These are phyloP conservation scores for Phyllotis vaccarum DNA, from an alignment of 2,797 vertebrate genomes.

Conservation along the genomic window DNA sequence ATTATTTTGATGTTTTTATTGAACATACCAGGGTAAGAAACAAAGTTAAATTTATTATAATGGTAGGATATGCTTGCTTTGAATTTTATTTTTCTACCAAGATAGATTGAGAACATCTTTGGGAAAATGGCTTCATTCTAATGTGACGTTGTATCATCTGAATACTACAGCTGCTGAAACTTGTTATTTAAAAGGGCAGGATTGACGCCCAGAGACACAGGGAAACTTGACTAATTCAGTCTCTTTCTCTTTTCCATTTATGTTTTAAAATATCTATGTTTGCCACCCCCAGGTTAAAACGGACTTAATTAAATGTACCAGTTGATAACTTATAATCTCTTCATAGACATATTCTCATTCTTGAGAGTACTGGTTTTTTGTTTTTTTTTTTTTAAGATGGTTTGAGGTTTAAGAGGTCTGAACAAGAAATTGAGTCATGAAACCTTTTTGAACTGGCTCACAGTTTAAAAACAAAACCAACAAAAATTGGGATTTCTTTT, in stretches of 20 bases:
- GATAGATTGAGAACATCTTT: conserved; percentile 64
- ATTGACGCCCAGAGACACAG: conserved; percentile 63
- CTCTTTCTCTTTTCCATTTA: conserved; percentile 29
- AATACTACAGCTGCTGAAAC: conserved; percentile 67
- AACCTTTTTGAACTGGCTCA: conserved; percentile 15
- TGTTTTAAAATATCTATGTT: conserved; percentile 49
- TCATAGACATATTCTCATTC: conserved; percentile 46
- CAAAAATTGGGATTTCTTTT: conserved; percentile 54
- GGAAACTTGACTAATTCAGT: conserved; percentile 60
- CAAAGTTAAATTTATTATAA: conserved; percentile 24
- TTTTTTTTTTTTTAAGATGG: neutral
- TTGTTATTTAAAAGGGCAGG: conserved; percentile 62
- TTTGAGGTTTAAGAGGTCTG: conserved; percentile 63
- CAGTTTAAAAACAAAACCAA: conserved; percentile 59
- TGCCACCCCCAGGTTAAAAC: conserved; percentile 42
- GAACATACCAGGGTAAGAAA: conserved; percentile 37
- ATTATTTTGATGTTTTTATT: conserved; percentile 13
- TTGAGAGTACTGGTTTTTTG: neutral
- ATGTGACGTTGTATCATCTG: conserved; percentile 57
- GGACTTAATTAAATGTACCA: conserved; percentile 65
- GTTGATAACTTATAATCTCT: conserved; percentile 78
- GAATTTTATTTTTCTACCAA: conserved; percentile 78
- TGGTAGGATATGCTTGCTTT: conserved; percentile 33
- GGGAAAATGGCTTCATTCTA: conserved; percentile 73
- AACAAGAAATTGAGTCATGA: conserved; percentile 34